Evolutionary conservation across 1,140 invertebrate genomes (phyloP).

Genomic region (Medauroidea extradentata): DNA sequence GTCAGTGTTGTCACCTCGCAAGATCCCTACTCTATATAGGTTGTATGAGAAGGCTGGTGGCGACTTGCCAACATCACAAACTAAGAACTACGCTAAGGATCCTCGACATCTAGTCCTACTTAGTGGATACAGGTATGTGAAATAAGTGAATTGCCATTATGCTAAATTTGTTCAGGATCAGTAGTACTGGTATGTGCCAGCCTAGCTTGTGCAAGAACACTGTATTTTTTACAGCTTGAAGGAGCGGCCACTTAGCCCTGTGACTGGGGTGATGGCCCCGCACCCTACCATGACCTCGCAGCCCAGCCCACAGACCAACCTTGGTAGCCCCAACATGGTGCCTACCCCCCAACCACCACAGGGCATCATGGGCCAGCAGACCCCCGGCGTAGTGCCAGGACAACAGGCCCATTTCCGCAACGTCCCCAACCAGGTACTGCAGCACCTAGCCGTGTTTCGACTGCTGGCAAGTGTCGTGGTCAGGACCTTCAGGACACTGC

Average conservation of each 20-base stretch:
- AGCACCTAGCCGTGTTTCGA: too few species aligned
- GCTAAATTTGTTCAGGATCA: too few species aligned
- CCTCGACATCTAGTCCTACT: constrained; percentile 76
- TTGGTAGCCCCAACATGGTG: constrained; percentile 43
- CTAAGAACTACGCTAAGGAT: constrained; percentile 89
- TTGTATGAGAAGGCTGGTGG: constrained; percentile 82
- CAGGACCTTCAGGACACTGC: too few species aligned
- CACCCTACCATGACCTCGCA: constrained; percentile 40
- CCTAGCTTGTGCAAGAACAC: neutral
- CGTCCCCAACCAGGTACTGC: too few species aligned
- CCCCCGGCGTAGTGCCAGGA: neutral
- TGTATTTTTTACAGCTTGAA: constrained; percentile 57
- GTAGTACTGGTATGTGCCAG: too few species aligned
- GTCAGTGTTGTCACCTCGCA: constrained; percentile 82
- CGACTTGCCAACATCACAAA: constrained; percentile 69
- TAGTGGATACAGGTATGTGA: constrained; percentile 59
- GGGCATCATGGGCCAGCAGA: neutral
- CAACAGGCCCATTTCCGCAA: neutral
- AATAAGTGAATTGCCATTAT: too few species aligned
- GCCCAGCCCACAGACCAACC: constrained; percentile 50
- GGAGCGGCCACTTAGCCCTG: constrained; percentile 72
- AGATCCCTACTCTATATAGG: constrained; percentile 74
- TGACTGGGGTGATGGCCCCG: constrained; percentile 29
- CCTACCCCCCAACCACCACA: constrained; percentile 7
- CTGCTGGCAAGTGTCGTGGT: too few species aligned